These are phyloP conservation scores for Phoxinus dragarum DNA, from an alignment of 2,797 vertebrate genomes.

Conservation along the genomic window DNA sequence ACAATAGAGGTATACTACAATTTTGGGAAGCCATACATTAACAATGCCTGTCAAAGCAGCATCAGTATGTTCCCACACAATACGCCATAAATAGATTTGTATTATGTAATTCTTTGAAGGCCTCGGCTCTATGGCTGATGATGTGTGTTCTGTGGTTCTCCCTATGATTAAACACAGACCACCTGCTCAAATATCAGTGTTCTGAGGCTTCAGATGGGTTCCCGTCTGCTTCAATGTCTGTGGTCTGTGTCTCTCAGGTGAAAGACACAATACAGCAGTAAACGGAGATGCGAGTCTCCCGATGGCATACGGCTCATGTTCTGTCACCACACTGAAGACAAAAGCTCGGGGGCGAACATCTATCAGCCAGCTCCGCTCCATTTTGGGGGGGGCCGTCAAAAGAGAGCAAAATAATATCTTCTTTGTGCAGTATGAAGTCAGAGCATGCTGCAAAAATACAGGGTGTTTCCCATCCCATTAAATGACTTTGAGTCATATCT, in stretches of 20 bases:
- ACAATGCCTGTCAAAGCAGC: constrained; percentile 36
- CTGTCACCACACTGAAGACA: constrained; percentile 38
- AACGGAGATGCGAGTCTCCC: constrained; percentile 37
- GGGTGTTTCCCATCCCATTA: constrained; percentile 56
- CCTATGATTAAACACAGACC: constrained; percentile 27
- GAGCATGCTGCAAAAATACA: constrained; percentile 34
- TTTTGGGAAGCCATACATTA: constrained; percentile 29
- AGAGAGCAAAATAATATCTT: constrained; percentile 51
- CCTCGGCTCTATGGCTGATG: not conserved
- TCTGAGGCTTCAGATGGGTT: constrained; percentile 20
- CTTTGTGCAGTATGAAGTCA: constrained; percentile 54
- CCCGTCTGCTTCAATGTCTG: constrained; percentile 15
- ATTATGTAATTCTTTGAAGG: constrained; percentile 33
- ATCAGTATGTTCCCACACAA: constrained; percentile 28
- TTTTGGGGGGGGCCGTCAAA: constrained; percentile 13
- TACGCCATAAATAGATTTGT: not conserved
- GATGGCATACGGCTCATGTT: constrained; percentile 29
- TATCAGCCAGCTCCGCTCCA: constrained; percentile 28
- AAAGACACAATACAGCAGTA: constrained; percentile 36
- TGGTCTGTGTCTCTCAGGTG: constrained; percentile 12
- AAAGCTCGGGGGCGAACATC: constrained; percentile 34
- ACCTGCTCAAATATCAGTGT: constrained; percentile 30
- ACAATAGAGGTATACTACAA: constrained; percentile 1
- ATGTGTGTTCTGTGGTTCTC: constrained; percentile 26
- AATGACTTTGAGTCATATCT: constrained; percentile 44